These are phyloP conservation scores for Drosophila watanabei DNA, from an alignment of 1,140 invertebrate genomes.

Conservation along the genomic window DNA sequence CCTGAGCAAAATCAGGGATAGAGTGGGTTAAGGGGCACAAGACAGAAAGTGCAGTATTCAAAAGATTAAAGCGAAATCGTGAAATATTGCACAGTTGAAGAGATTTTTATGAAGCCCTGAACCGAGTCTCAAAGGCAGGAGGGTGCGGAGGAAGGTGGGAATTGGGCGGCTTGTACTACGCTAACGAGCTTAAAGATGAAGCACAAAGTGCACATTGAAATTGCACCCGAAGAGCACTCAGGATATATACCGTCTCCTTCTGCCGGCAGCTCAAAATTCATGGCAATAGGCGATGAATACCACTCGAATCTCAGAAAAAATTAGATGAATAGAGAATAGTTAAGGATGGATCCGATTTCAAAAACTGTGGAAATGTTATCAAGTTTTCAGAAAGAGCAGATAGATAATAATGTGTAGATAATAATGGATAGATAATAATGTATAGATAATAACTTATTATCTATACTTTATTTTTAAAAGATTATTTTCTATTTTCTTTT, in stretches of 20 bases:
- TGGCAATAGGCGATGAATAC: background rate
- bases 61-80: slow-evolving; percentile 73
- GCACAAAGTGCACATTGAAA: slow-evolving; percentile 55
- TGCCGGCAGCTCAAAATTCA: background rate
- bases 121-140: slow-evolving; percentile 50
- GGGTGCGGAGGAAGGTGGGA: background rate
- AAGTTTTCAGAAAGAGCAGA: background rate
- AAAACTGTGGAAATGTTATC: background rate
- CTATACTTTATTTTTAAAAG: too few relatives aligned
- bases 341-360: slow-evolving; percentile 8
- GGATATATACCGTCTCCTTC: background rate
- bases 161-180: slow-evolving; percentile 23
- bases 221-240: slow-evolving; percentile 19
- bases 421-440: too few relatives aligned
- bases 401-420: too few relatives aligned
- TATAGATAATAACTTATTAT: too few relatives aligned
- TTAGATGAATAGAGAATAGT: slow-evolving; percentile 5
- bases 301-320: background rate
- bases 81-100: slow-evolving; percentile 81
- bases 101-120: slow-evolving; percentile 79
- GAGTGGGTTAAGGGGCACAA: background rate
- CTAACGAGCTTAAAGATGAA: slow-evolving; percentile 74
- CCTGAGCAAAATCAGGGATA: background rate
- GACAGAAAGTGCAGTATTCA: slow-evolving; percentile 23
- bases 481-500: too few relatives aligned